Percentiles rank a stretch among this genome's conserved stretches.
Conservation (phyloP, 2,888 invertebrate genomes). For the Campopleginae sp. region DNA sequence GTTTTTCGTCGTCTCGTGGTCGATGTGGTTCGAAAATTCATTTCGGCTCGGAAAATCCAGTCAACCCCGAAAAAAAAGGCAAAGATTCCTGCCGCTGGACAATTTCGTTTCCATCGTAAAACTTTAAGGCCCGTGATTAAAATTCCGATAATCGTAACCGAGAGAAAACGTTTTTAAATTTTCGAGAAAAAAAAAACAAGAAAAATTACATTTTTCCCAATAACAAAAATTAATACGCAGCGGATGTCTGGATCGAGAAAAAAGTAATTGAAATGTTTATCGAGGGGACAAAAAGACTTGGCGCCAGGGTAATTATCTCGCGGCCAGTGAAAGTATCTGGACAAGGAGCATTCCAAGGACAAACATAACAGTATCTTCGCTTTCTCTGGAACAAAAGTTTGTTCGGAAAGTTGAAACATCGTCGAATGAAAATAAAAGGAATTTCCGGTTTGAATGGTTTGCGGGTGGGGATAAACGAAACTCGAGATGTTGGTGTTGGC, state of each 20-base stretch:
- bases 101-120: not conserved
- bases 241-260: not conserved
- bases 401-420: not conserved
- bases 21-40: not conserved
- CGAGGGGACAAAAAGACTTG: not conserved
- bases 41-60: not conserved
- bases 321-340: slow-evolving; percentile 1
- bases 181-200: not conserved
- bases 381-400: slow-evolving; percentile 2
- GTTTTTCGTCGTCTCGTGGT: not conserved
- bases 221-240: not conserved
- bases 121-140: not conserved
- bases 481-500: not conserved
- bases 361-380: not conserved
- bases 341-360: not conserved
- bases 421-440: not conserved
- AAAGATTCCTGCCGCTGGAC: not conserved
- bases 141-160: not conserved
- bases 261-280: not conserved
- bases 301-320: not conserved
- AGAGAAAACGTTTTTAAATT: not conserved
- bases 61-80: not conserved
- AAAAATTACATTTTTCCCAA: not conserved
- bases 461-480: not conserved
- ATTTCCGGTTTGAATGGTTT: not conserved